Percentiles rank a stretch among this genome's conserved stretches.
phyloP scores from a whole-genome alignment of 2,888 invertebrate species.

The Leptinotarsa juncta region DNA sequence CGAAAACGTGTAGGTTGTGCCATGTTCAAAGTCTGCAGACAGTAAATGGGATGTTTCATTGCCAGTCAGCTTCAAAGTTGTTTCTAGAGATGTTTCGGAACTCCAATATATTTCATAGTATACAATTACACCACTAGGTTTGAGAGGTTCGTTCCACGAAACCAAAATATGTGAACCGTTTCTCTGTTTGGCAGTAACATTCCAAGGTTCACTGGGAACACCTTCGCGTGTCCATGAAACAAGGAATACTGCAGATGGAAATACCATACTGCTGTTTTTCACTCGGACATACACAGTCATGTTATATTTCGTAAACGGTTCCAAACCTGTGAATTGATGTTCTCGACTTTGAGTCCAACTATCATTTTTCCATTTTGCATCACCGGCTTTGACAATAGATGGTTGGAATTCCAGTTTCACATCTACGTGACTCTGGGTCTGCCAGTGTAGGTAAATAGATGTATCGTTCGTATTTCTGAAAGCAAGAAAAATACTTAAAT shows the following conservation, averaged over 20 bases:
- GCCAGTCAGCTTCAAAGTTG: slow-evolving; percentile 63
- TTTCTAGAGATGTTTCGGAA: slow-evolving; percentile 72
- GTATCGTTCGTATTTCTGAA: slow-evolving; percentile 28
- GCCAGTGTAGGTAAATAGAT: slow-evolving; percentile 30
- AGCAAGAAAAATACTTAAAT: not conserved
- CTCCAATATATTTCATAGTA: slow-evolving; percentile 75
- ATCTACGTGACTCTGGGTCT: slow-evolving; percentile 54
- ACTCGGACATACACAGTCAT: slow-evolving; percentile 80
- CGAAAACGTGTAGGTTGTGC: slow-evolving; percentile 78
- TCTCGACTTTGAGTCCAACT: slow-evolving; percentile 74
- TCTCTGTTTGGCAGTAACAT: slow-evolving; percentile 73
- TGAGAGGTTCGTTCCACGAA: slow-evolving; percentile 76
- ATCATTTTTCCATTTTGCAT: slow-evolving; percentile 69
- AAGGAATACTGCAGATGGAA: slow-evolving; percentile 69
- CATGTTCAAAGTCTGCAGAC: slow-evolving; percentile 69
- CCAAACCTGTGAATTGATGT: slow-evolving; percentile 73
- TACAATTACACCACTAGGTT: slow-evolving; percentile 73
- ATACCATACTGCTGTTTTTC: slow-evolving; percentile 69
- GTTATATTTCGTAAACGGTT: slow-evolving; percentile 81
- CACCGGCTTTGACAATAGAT: slow-evolving; percentile 70
- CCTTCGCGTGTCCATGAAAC: slow-evolving; percentile 74
- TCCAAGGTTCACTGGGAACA: slow-evolving; percentile 77
- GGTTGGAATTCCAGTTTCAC: slow-evolving; percentile 75
- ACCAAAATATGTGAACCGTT: slow-evolving; percentile 75
- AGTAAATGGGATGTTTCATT: slow-evolving; percentile 69